phyloP scores from a whole-genome alignment of 1,140 invertebrate species.

The Cephus cinctus region DNA sequence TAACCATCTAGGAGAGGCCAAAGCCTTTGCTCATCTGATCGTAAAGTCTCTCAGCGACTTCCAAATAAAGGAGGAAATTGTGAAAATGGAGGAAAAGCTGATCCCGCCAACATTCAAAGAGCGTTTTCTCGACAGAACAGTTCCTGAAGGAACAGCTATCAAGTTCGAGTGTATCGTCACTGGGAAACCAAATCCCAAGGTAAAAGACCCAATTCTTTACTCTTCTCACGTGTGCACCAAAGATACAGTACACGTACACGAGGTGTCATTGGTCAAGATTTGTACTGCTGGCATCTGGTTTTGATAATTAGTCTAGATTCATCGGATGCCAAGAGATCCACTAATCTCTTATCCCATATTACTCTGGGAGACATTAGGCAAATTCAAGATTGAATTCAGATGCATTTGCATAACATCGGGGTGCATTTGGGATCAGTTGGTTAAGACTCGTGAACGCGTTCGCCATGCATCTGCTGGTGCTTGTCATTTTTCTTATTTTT shows the following conservation, averaged over 20 bases:
- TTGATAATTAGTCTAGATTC: conserved; percentile 37
- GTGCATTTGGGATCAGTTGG: conserved; percentile 30
- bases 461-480: conserved; percentile 39
- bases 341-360: conserved; percentile 40
- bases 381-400: conserved; percentile 31
- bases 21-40: conserved; percentile 76
- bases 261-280: too few species aligned
- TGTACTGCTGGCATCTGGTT: too few species aligned
- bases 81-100: conserved; percentile 61
- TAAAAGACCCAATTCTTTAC: too few species aligned
- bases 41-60: conserved; percentile 62
- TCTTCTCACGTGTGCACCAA: too few species aligned
- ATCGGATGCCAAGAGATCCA: conserved; percentile 31
- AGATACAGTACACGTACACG: too few species aligned
- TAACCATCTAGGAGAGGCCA: conserved; percentile 73
- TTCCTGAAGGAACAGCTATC: conserved; percentile 57
- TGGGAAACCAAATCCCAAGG: conserved; percentile 74
- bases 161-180: conserved; percentile 72
- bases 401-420: conserved; percentile 10
- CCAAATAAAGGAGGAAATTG: conserved; percentile 43
- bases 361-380: conserved; percentile 2
- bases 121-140: conserved; percentile 60
- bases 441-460: too few species aligned
- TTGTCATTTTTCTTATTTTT: conserved; percentile 29
- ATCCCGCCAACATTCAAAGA: conserved; percentile 67